Conservation (phyloP, 53 echinoderm and acorn worm genomes). For the Crossaster papposus region DNA sequence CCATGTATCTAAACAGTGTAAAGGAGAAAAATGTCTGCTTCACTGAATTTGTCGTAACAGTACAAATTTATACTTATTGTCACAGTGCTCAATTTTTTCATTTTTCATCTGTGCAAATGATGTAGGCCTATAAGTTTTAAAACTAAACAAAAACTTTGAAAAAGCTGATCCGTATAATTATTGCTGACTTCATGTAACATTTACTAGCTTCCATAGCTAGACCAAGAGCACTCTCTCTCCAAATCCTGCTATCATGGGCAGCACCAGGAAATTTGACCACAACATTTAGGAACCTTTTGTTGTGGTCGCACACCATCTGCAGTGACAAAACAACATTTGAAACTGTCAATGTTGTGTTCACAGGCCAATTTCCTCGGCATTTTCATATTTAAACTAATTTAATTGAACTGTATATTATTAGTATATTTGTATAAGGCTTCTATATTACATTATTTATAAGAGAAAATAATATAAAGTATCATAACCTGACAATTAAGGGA, state of each 20-base stretch:
- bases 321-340: neutral
- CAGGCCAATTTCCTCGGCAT: neutral
- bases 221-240: neutral
- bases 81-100: too few relatives aligned
- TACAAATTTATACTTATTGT: too few relatives aligned
- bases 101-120: too few relatives aligned
- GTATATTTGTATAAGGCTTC: neutral
- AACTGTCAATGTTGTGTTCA: neutral
- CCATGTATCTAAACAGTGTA: too few relatives aligned
- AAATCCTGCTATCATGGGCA: conserved; percentile 1
- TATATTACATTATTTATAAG: too few relatives aligned
- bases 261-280: neutral
- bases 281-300: neutral
- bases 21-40: too few relatives aligned
- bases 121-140: too few relatives aligned
- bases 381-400: neutral
- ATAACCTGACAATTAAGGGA: neutral
- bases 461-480: neutral
- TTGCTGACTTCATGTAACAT: too few relatives aligned
- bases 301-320: neutral
- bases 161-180: too few relatives aligned
- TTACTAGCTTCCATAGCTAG: too few relatives aligned
- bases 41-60: too few relatives aligned
- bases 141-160: too few relatives aligned
- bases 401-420: neutral